Base-by-base conservation (phyloP, 2,797 vertebrate species). In the Hemitrygon akajei region DNA sequence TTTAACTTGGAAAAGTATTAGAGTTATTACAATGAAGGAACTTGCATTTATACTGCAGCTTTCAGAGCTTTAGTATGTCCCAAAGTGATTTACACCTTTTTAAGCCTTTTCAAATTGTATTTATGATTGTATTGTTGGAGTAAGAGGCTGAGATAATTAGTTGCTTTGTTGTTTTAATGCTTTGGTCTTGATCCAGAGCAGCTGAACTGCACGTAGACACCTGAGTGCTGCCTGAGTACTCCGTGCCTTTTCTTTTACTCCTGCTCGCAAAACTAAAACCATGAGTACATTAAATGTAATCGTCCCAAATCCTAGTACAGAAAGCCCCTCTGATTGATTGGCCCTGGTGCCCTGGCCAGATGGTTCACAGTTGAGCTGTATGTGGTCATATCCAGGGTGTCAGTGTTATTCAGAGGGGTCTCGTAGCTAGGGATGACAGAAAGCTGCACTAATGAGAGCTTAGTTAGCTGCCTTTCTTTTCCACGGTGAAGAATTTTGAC, bases 401-500 rank as follows among this genome's bases (percentile, higher is more conserved):
- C 86, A 69, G n/a, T 37, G n/a, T 89, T 89, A 37, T 89, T 89
- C 86, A 37, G n/a, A 34, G 86, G 86, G 20, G 60, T 89, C 86
- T 76, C 56, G 91, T 76, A 47, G 69, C 40, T 75, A 16, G 34
- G 40, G 91, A 71, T 92, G 91, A 92, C 91, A 92, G 91, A 92
- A 92, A 92, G 89, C 91, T 75, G 37, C 71, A 92, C 91, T 92
- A 93, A 93, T 93, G 69, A 93, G 91, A 56, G 66, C 91, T 93
- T 93, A 93, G 58, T 93, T 93, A 76, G 58, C 82, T 76, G 37
- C 82, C 95, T 96, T 95, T 95, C 94, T 94, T 94, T 95, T 95
- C 95, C 94, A 94, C 95, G 94, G 93, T 95, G 96, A 96, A 94
- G 95, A 95, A 95, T 96, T 96, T 96, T 97, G 96, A 97, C 96